A percentile compares a stretch with the other conserved stretches of the same genome.
Evolutionary conservation across 2,888 invertebrate species (phyloP).

Genomic region (Ernsta delagoae): DNA sequence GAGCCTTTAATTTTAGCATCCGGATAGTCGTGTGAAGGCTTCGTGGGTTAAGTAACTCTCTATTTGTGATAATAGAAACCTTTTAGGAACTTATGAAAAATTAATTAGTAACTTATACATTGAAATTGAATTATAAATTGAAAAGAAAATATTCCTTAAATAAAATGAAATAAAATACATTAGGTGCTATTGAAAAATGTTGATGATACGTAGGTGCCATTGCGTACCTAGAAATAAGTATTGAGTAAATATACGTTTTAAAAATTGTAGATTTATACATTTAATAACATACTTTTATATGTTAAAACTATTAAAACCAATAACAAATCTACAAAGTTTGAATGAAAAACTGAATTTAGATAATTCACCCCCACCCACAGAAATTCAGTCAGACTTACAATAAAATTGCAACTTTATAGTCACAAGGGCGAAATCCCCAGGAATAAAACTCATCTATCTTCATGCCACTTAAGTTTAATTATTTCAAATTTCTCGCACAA

Average conservation of each 20-base stretch:
- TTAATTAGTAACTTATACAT: not conserved
- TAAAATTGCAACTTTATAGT: conserved; percentile 18
- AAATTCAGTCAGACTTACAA: conserved; percentile 13
- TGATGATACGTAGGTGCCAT: too few species aligned
- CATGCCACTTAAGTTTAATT: conserved; percentile 19
- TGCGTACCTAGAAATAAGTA: too few species aligned
- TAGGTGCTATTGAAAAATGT: too few species aligned
- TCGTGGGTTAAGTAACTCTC: not conserved
- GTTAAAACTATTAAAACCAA: too few species aligned
- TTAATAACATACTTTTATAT: not conserved
- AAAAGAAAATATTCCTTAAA: too few species aligned
- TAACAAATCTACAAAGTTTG: too few species aligned
- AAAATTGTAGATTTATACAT: too few species aligned
- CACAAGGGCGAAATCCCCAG: conserved; percentile 18
- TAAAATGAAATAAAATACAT: too few species aligned
- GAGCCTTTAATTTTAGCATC: conserved; percentile 34
- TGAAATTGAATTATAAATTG: too few species aligned
- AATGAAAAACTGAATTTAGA: not conserved
- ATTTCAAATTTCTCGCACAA: conserved; percentile 20
- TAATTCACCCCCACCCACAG: not conserved
- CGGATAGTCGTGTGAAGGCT: conserved; percentile 33
- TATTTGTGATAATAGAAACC: not conserved
- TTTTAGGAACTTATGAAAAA: not conserved
- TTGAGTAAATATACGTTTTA: too few species aligned
- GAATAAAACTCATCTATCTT: conserved; percentile 21